These are phyloP conservation scores for Bombus balteatus DNA, from an alignment of 1,140 invertebrate genomes.

Conservation along the genomic window DNA sequence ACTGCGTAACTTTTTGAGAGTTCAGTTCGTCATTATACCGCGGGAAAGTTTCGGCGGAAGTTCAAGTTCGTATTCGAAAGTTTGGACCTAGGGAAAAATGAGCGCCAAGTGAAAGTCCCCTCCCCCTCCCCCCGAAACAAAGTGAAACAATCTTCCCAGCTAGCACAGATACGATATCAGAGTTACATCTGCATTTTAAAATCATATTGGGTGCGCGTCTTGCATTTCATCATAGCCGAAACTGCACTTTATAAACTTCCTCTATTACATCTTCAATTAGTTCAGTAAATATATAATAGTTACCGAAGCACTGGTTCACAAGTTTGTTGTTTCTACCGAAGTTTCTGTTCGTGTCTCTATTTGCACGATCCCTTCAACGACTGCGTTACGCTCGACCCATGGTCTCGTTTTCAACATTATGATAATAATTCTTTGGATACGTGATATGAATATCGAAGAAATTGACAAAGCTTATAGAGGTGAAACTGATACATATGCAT, in stretches of 20 bases:
- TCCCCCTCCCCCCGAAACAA: constrained; percentile 23
- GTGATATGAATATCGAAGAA: background rate
- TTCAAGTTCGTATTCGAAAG: constrained; percentile 69
- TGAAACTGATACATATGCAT: background rate
- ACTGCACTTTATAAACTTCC: constrained; percentile 12
- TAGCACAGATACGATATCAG: constrained; percentile 23
- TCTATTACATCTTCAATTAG: constrained; percentile 44
- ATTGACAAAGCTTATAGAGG: background rate
- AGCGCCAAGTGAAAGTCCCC: constrained; percentile 62
- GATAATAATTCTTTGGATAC: background rate
- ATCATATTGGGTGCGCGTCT: constrained; percentile 24
- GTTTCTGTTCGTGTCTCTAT: constrained; percentile 24
- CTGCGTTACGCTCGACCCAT: background rate
- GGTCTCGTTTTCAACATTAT: background rate
- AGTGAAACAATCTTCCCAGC: constrained; percentile 37
- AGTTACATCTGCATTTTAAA: constrained; percentile 41
- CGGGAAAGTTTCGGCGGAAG: constrained; percentile 62
- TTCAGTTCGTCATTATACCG: constrained; percentile 70
- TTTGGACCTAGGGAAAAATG: constrained; percentile 63
- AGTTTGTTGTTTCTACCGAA: constrained; percentile 28
- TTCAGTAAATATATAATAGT: constrained; percentile 50
- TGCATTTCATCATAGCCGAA: background rate
- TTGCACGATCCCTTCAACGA: constrained; percentile 19
- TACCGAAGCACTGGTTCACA: background rate
- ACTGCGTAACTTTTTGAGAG: constrained; percentile 69